Base-by-base conservation (phyloP, 2,888 invertebrate genomes). In the Teleogryllus oceanicus region DNA sequence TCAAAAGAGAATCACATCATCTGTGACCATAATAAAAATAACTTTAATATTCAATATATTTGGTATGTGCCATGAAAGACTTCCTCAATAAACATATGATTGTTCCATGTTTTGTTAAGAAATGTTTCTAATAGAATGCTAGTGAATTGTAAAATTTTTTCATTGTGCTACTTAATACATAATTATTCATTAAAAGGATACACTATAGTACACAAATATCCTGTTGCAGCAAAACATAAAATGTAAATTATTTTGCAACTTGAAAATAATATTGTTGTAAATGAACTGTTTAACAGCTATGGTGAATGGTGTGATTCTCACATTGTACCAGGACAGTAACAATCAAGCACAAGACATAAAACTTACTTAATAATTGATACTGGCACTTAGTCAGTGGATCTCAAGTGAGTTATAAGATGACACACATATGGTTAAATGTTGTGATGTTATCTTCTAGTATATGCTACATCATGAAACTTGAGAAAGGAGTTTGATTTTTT, bases 371-470 rank as follows among this genome's bases (percentile, higher is more conserved):
- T 18, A 62, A 62, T 62, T 62, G 16, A 62, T 62, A 62, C 62
- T 62, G 62, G 62, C 62, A 62, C 62, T 62, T 62, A 62, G 62
- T 62, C 62, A 62, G 62, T 62, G 62, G 62, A 62, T 62, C n/a
- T 13, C n/a, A 62, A 62, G 62, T 62, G 62, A 62, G 13, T 62
- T 62, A 62, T 62, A 37, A 37, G 37, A 37, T 62, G 62, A 62
- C 62, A 62, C n/a, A 62, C n/a, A 62, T 62, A 62, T 62, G 62
- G n/a, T 13, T 62, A 62, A 62, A 62, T 62, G 62, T 62, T 13
- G n/a, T 62, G n/a, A 62, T 62, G 62, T 62, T 13, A 62, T 62
- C 16, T 62, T 62, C 62, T 62, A 62, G n/a, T n/a, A 62, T n/a
- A 18, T 62, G 62, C 62, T 62, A 62, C 62, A 62, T 62, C 62